phyloP scores from a whole-genome alignment of 1,140 invertebrate species.

The Apis cerana region DNA sequence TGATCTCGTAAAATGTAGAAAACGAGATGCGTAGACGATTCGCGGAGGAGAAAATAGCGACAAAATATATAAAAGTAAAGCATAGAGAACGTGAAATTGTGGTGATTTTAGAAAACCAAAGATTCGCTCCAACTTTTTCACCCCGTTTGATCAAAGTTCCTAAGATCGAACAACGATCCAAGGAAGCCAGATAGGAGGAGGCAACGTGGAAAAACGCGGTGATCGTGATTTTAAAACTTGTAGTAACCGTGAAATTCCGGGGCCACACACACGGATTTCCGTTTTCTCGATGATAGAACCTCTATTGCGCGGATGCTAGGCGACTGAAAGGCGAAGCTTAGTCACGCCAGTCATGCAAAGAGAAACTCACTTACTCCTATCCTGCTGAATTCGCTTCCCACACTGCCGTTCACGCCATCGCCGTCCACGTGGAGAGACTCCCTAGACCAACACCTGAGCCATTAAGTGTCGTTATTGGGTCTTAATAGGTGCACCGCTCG shows the following conservation, averaged over 20 bases:
- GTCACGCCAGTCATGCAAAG: constrained; percentile 76
- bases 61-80: too few species aligned
- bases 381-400: constrained; percentile 23
- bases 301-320: constrained; percentile 10
- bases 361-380: constrained; percentile 61
- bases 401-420: constrained; percentile 16
- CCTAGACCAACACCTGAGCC: constrained; percentile 58
- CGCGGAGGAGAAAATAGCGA: too few species aligned
- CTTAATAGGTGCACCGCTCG: constrained; percentile 74
- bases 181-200: neutral
- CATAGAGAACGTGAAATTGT: too few species aligned
- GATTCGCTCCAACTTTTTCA: too few species aligned
- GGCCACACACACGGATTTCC: constrained; percentile 38
- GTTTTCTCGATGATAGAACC: constrained; percentile 27
- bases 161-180: neutral
- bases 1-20: too few species aligned
- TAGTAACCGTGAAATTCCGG: constrained; percentile 65
- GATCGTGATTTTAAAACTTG: constrained; percentile 25
- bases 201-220: neutral
- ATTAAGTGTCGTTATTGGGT: constrained; percentile 76
- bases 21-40: too few species aligned
- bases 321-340: constrained; percentile 60
- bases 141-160: too few species aligned
- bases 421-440: neutral
- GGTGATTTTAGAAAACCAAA: too few species aligned